phyloP scores from a whole-genome alignment of 2,797 vertebrate species.

The Podargus strigoides region DNA sequence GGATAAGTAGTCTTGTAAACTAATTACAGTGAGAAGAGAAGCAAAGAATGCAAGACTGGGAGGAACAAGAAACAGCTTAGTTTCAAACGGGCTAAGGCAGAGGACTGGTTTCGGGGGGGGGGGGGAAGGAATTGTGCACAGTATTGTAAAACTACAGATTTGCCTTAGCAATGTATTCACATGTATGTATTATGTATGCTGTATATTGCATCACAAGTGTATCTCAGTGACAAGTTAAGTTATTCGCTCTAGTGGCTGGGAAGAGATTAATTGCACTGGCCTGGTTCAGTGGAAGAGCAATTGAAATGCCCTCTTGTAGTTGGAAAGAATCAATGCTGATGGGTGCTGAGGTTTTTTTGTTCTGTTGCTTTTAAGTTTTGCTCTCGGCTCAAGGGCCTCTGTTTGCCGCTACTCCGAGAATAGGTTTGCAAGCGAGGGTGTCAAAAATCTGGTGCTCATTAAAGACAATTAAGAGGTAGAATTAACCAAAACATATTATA shows the following conservation, averaged over 20 bases:
- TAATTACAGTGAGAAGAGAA: conserved; percentile 45
- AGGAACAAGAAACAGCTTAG: conserved; percentile 1
- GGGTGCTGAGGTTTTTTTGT: neutral
- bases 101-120: neutral
- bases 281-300: neutral
- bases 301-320: neutral
- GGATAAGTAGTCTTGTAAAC: conserved; percentile 55
- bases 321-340: neutral
- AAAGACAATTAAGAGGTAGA: conserved; percentile 88
- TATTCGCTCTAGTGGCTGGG: neutral
- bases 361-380: conserved; percentile 19
- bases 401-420: conserved; percentile 50
- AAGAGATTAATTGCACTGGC: conserved; percentile 4
- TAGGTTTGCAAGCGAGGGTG: conserved; percentile 59
- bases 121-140: neutral
- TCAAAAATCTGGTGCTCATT: conserved; percentile 82
- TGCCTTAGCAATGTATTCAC: neutral
- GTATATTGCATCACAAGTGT: neutral
- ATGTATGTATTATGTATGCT: neutral
- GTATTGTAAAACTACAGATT: neutral
- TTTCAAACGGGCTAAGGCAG: conserved; percentile 15
- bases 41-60: conserved; percentile 17
- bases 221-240: neutral
- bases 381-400: conserved; percentile 53
- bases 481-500: conserved; percentile 85